Conservation (phyloP, 2,113 vertebrate genomes). For the Brachypodius melanocephalos region DNA sequence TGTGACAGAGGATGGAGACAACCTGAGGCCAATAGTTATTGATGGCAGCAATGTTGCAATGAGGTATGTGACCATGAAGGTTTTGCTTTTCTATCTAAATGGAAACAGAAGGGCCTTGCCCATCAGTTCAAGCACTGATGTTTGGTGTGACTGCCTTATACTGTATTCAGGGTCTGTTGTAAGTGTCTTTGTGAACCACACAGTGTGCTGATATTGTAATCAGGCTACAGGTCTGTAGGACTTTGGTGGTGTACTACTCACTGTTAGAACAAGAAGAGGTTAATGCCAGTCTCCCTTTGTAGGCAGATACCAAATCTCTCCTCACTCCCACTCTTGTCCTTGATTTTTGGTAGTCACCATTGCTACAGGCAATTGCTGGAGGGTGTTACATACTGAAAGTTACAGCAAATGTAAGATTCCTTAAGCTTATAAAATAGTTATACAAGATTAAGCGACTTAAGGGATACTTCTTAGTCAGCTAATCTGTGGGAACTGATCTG, state of each 20-base stretch:
- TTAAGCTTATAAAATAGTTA: not conserved
- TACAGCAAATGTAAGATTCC: not conserved
- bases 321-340: not conserved
- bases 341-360: not conserved
- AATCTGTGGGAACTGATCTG: not conserved
- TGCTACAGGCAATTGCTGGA: not conserved
- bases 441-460: not conserved
- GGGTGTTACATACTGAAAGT: not conserved
- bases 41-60: constrained; percentile 98
- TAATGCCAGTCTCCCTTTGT: not conserved
- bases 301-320: not conserved
- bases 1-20: constrained; percentile 85
- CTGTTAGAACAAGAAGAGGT: not conserved
- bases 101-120: not conserved
- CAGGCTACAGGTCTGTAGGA: not conserved
- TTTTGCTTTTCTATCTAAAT: not conserved
- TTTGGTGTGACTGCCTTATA: not conserved
- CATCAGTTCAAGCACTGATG: not conserved
- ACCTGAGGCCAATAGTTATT: constrained; percentile 90
- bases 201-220: not conserved
- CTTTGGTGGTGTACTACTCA: not conserved
- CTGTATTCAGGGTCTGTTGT: not conserved
- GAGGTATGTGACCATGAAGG: constrained; percentile 80
- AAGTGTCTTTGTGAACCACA: not conserved
- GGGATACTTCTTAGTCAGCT: not conserved